A percentile compares a stretch with the other conserved stretches of the same genome.
phyloP scores from a whole-genome alignment of 2,888 invertebrate species.

The Dasysyrphus tricinctus region DNA sequence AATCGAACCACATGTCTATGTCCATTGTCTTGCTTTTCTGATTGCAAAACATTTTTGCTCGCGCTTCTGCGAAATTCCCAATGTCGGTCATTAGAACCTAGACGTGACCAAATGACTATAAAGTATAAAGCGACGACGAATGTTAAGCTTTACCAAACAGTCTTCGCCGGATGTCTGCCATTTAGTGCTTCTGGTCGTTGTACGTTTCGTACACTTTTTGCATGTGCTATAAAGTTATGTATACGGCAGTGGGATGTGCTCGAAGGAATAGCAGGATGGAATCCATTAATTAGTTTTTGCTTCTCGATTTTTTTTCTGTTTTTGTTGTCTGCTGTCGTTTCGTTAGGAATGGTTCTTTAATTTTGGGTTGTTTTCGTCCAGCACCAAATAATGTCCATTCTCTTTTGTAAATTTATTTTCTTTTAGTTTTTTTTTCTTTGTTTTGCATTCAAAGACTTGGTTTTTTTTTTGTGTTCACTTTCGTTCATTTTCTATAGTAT shows the following conservation, averaged over 20 bases:
- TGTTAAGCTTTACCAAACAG: slow-evolving; percentile 54
- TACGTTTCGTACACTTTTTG: slow-evolving; percentile 47
- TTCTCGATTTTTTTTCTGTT: slow-evolving; percentile 29
- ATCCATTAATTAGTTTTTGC: slow-evolving; percentile 73
- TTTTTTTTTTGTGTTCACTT: slow-evolving; percentile 14
- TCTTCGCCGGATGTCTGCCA: slow-evolving; percentile 59
- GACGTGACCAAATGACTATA: slow-evolving; percentile 59
- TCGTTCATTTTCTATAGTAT: neutral
- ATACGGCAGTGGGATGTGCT: slow-evolving; percentile 28
- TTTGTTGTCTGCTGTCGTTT: slow-evolving; percentile 6
- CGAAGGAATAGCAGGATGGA: slow-evolving; percentile 11
- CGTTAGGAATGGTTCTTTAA: slow-evolving; percentile 14
- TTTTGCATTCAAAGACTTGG: slow-evolving; percentile 23
- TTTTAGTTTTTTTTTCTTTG: too few relatives aligned
- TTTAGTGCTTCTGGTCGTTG: slow-evolving; percentile 57
- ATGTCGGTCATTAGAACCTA: slow-evolving; percentile 65
- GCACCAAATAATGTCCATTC: slow-evolving; percentile 40
- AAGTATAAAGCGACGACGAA: slow-evolving; percentile 10
- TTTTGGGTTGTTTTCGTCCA: slow-evolving; percentile 33
- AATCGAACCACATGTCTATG: slow-evolving; percentile 58
- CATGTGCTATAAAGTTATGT: slow-evolving; percentile 38
- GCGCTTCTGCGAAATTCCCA: slow-evolving; percentile 23
- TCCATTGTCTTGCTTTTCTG: slow-evolving; percentile 38
- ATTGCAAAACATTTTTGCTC: slow-evolving; percentile 42
- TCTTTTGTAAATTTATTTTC: slow-evolving; percentile 15